Base-by-base conservation (phyloP, 2,888 invertebrate species). In the Epinotia bilunana region DNA sequence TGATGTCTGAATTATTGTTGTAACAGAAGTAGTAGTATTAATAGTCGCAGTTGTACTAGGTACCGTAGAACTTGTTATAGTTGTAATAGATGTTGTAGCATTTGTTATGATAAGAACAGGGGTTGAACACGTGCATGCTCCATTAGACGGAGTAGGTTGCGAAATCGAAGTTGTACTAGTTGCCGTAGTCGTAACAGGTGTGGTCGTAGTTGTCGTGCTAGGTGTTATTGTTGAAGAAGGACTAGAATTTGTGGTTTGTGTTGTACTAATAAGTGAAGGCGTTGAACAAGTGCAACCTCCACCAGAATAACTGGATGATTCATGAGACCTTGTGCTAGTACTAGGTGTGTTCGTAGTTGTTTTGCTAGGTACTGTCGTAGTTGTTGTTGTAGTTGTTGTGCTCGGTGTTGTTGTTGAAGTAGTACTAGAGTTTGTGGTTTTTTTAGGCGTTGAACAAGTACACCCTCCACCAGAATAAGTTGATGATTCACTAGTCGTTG, bases 1-100 rank as follows among this genome's bases (percentile, higher is more conserved):
- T 13, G 78, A 72, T 57, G 78, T 49, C 33, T 77, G 55, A 7
- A 72, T 55, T 28, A 67, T 73, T 43, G 72, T 73, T 33, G 74
- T 74, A 28, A 76, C 69, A n/a, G 64, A 49, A 7, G 28, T 46
- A 67, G 16, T 60, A 43, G 60, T 28, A 62, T 62, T 74, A 28
- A 73, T 74, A 28, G 75, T 72, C 3, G 64, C 43, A 69, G 72
- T 53, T 4, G 69, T 49, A 57, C 39, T 63, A 20, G 60, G 43
- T 23, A 23, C 67, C 23, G 62, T 61, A 2, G 71, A 55, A 18
- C 53, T 46, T 46, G 49, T 39, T 68, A 71, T 57, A 46, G 65
- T 53, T 12, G 72, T 53, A 49, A 28, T 63, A 16, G 60, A 46
- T n/a, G 43, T 70, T 39, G 65, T 61, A 7, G 71, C 58, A 16